Conservation (phyloP, 2,888 invertebrate species). For the Achlya flavicornis region DNA sequence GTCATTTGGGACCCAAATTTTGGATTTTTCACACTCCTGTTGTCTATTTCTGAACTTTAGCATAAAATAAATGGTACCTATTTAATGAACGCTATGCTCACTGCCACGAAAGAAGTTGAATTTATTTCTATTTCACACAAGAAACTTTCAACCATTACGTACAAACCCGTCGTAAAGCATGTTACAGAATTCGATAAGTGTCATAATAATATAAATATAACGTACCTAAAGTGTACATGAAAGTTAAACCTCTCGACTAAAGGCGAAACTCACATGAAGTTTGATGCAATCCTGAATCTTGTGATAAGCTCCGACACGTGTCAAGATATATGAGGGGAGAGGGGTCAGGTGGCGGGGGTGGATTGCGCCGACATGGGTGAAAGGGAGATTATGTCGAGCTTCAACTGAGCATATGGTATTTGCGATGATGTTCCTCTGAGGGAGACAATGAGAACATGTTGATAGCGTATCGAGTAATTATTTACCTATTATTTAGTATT, state of each 20-base stretch:
- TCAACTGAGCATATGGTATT: slow-evolving; percentile 3
- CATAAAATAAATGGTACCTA: too few species aligned
- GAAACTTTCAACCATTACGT: too few species aligned
- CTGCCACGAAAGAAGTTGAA: too few species aligned
- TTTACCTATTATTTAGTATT: background rate
- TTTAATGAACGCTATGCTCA: too few species aligned
- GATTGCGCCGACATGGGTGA: background rate
- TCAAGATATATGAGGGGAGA: background rate
- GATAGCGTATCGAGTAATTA: background rate
- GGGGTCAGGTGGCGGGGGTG: background rate
- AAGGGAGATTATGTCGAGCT: background rate
- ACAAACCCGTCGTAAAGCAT: too few species aligned
- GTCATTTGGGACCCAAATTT: too few species aligned
- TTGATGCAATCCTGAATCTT: slow-evolving; percentile 3
- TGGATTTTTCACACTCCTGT: too few species aligned
- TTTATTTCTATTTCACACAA: too few species aligned
- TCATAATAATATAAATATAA: background rate
- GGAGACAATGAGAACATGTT: background rate
- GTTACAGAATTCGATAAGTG: too few species aligned
- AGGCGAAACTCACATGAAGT: background rate
- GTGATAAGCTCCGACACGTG: slow-evolving; percentile 4
- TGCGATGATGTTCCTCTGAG: slow-evolving; percentile 2
- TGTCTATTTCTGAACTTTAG: too few species aligned
- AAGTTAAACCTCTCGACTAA: background rate
- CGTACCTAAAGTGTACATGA: background rate